A percentile compares a stretch with the other conserved stretches of the same genome.
phyloP scores from a whole-genome alignment of 2,888 invertebrate genomes.

The Mythimna pallens region DNA sequence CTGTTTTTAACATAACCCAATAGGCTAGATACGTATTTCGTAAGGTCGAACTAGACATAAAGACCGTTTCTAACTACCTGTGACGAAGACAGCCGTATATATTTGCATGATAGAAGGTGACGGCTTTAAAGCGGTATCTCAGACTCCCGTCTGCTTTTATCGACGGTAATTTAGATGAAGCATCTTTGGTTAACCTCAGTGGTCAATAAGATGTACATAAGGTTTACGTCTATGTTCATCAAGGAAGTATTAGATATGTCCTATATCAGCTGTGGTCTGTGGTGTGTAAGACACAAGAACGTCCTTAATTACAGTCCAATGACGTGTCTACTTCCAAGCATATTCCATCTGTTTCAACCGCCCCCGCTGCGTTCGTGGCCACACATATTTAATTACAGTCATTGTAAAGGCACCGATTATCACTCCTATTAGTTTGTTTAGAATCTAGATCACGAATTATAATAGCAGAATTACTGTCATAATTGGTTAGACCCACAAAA shows the following conservation, averaged over 20 bases:
- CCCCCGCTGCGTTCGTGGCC: constrained; percentile 50
- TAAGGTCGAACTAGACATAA: neutral
- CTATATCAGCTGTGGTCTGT: constrained; percentile 26
- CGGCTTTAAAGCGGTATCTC: constrained; percentile 26
- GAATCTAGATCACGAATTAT: constrained; percentile 48
- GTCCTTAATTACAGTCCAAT: constrained; percentile 37
- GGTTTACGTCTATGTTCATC: neutral
- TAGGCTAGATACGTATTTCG: neutral
- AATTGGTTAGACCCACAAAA: constrained; percentile 38
- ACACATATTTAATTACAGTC: constrained; percentile 54
- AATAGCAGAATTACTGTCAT: constrained; percentile 50
- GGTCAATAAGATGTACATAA: constrained; percentile 1
- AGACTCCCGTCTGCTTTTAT: constrained; percentile 18
- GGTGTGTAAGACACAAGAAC: constrained; percentile 23
- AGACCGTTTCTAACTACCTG: neutral
- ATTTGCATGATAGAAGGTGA: constrained; percentile 46
- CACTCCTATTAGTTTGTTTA: constrained; percentile 59
- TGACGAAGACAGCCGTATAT: constrained; percentile 25
- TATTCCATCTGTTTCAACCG: neutral
- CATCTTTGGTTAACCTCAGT: constrained; percentile 10
- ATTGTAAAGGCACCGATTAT: constrained; percentile 56
- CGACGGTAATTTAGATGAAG: constrained; percentile 15
- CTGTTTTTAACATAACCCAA: constrained; percentile 1
- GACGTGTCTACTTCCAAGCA: constrained; percentile 9
- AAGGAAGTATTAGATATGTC: constrained; percentile 8